Evolutionary conservation across 1,140 invertebrate species (phyloP), one percentile per base, ranked within the genome.

Genomic region (Galleria mellonella): DNA sequence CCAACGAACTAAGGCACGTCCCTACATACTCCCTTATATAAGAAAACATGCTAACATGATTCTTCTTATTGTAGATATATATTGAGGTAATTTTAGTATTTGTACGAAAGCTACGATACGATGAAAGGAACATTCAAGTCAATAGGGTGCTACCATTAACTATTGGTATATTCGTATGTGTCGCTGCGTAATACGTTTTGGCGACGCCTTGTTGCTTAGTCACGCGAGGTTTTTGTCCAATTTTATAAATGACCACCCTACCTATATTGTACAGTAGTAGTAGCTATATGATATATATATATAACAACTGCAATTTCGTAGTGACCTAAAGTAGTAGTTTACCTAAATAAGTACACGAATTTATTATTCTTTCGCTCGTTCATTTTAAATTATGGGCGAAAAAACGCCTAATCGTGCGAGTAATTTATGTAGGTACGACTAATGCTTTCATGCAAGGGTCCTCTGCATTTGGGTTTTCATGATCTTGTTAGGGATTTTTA

Each of bases 151-250:
- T 23, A 23, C 17, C 17, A 23, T 23, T 23, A 23, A 2, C 17
- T 23, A 23, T 2, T 23, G 2, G 17, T n/a, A n/a, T 31, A 35
- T 57, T 56, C 53, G 54, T 55, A 51, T 43, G 40, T 47, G 17
- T 44, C 32, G 17, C 13, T 10, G 12, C 36, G 35, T 44, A 48
- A 51, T 50, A 48, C 29, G 32, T 49, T 51, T 47, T 48, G 63
- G 53, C 55, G 57, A 63, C 67, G 67, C 67, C 67, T 62, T 38
- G 50, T 51, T 48, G 57, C 50, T 44, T 15, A 46, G 67, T 65
- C 67, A 71, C 67, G 67, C 67, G 39, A 65, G 47, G 32, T 54
- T 54, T 64, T 55, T 53, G 50, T 56, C 37, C 53, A 62, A 71
- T 71, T 67, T 65, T 56, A 52, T 57, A 62, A 67, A 67, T 67